Evolutionary conservation across 2,797 vertebrate species (phyloP).

Genomic region (Setipinna tenuifilis): DNA sequence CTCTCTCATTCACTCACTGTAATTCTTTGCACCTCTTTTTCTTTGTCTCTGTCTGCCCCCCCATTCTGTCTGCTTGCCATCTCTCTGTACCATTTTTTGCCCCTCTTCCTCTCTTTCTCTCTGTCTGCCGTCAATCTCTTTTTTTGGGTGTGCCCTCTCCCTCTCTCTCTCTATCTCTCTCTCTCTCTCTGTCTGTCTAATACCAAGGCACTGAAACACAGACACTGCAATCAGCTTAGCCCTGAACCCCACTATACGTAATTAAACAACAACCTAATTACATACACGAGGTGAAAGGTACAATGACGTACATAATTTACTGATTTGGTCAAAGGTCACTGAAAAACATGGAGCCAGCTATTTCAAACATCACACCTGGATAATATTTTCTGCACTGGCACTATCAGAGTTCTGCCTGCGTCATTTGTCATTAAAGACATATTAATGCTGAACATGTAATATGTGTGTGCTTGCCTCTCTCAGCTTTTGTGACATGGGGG

Average conservation of each 20-base stretch:
- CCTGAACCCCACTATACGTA: slow-evolving; percentile 2
- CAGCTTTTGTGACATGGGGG: not conserved
- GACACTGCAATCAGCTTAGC: slow-evolving; percentile 18
- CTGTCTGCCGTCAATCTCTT: not conserved
- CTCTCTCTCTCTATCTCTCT: not conserved
- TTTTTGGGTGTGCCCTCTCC: not conserved
- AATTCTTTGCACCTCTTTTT: not conserved
- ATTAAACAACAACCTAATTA: slow-evolving; percentile 11
- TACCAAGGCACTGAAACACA: slow-evolving; percentile 4
- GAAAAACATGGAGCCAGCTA: not conserved
- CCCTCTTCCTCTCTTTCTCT: not conserved
- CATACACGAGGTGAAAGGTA: not conserved
- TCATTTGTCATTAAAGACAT: too few relatives aligned
- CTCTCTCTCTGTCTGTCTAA: not conserved
- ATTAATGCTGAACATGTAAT: too few relatives aligned
- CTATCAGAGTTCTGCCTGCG: not conserved
- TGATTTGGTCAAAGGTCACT: not conserved
- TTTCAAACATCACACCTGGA: not conserved
- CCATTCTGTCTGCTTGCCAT: not conserved
- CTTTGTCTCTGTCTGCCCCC: not conserved
- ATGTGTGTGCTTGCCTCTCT: not conserved
- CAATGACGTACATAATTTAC: not conserved
- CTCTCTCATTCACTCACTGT: not conserved
- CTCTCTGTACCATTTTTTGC: not conserved
- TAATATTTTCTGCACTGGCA: not conserved